These are phyloP conservation scores for Argyrosomus japonicus DNA, from an alignment of 2,113 vertebrate species.

Conservation along the genomic window DNA sequence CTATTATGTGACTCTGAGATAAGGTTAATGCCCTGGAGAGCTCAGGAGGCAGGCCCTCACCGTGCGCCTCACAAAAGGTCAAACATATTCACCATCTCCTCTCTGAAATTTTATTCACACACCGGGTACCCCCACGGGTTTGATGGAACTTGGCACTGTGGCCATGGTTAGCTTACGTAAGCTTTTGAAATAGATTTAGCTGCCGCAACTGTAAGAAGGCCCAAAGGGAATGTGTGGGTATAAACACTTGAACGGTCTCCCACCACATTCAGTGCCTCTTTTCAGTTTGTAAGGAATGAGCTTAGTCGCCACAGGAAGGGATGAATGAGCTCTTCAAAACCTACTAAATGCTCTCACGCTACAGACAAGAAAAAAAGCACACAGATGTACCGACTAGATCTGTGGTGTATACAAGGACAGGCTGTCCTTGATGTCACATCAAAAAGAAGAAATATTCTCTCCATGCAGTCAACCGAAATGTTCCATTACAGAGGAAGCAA, in stretches of 20 bases:
- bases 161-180: conserved; percentile 40
- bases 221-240: conserved; percentile 48
- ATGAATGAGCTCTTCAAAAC: conserved; percentile 54
- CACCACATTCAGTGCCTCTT: conserved; percentile 53
- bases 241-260: conserved; percentile 56
- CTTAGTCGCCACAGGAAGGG: conserved; percentile 36
- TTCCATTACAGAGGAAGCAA: conserved; percentile 4
- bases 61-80: conserved; percentile 58
- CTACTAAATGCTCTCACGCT: conserved; percentile 41
- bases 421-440: conserved; percentile 2
- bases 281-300: conserved; percentile 61
- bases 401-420: conserved; percentile 7
- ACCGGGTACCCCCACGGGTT: conserved; percentile 27
- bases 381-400: conserved; percentile 5
- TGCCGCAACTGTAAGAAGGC: conserved; percentile 25
- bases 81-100: conserved; percentile 62
- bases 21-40: conserved; percentile 67
- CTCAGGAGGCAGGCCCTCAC: conserved; percentile 42
- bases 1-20: conserved; percentile 68
- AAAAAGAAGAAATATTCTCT: conserved; percentile 7
- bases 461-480: conserved; percentile 3
- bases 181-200: conserved; percentile 63
- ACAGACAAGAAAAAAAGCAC: not conserved
- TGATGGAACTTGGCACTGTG: conserved; percentile 52
- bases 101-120: conserved; percentile 52